phyloP scores from a whole-genome alignment of 2,797 vertebrate genomes.

The Mormyrops boulengeri region DNA sequence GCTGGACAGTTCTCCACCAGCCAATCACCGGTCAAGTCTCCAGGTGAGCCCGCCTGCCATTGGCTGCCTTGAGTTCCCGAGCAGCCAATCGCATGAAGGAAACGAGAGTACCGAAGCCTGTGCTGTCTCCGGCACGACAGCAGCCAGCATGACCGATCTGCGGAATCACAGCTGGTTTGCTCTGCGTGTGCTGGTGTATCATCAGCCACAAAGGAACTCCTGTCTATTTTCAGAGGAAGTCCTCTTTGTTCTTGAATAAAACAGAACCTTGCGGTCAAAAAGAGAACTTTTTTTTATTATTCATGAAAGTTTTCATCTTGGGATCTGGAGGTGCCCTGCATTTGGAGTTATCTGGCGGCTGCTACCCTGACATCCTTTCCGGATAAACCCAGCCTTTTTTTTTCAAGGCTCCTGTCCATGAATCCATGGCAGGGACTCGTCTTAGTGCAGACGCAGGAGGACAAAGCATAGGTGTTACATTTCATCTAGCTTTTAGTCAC shows the following conservation, averaged over 20 bases:
- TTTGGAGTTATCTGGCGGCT: neutral
- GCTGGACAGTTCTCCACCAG: constrained; percentile 74
- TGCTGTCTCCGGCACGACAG: neutral
- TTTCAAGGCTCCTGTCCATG: constrained; percentile 1
- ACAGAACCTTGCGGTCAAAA: neutral
- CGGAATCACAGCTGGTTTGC: neutral
- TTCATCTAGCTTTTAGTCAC: neutral
- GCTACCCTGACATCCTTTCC: neutral
- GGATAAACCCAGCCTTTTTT: neutral
- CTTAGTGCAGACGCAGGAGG: neutral
- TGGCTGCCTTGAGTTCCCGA: neutral
- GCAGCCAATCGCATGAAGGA: neutral
- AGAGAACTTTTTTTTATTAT: neutral
- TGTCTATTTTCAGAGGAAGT: neutral
- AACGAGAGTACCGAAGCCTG: neutral
- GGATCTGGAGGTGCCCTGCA: neutral
- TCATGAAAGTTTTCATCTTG: neutral
- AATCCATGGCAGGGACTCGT: neutral
- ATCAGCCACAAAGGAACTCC: neutral
- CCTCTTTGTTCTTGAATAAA: constrained; percentile 3
- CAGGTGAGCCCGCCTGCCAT: constrained; percentile 73
- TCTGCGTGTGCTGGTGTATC: neutral
- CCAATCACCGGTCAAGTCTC: constrained; percentile 80
- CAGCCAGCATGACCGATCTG: neutral
- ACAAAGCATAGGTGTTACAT: neutral